Conservation (phyloP, 2,797 vertebrate genomes). For the Manis pentadactyla region DNA sequence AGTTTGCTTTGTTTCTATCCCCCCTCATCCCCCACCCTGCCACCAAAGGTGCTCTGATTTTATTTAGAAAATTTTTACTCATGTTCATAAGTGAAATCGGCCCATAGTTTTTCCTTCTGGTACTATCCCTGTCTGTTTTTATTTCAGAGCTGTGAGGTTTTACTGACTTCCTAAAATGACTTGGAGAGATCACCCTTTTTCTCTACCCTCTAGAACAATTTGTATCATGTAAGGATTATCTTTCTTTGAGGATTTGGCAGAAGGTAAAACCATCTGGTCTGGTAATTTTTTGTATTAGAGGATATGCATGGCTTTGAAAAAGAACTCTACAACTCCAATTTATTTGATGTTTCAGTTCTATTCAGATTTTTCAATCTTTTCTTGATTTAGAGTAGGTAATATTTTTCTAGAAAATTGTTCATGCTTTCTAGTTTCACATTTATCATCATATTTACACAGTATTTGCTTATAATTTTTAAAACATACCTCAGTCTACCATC, state of each 20-base stretch:
- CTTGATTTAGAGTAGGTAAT: neutral
- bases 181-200: neutral
- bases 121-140: neutral
- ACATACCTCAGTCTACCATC: neutral
- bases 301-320: neutral
- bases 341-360: neutral
- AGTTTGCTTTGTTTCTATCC: neutral
- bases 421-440: neutral
- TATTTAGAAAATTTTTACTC: neutral
- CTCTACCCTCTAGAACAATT: neutral
- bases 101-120: neutral
- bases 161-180: neutral
- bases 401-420: neutral
- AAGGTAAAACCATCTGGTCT: constrained; percentile 59
- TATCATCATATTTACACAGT: neutral
- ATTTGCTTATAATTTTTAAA: neutral
- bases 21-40: no score
- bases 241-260: constrained; percentile 54
- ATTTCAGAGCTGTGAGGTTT: neutral
- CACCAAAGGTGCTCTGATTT: neutral
- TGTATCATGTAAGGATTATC: constrained; percentile 18
- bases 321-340: neutral
- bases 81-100: neutral
- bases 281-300: neutral
- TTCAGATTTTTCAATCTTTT: neutral